A percentile compares a stretch with the other conserved stretches of the same genome.
Evolutionary conservation across 1,140 invertebrate genomes (phyloP).

Genomic region (Drosophila mojavensis): DNA sequence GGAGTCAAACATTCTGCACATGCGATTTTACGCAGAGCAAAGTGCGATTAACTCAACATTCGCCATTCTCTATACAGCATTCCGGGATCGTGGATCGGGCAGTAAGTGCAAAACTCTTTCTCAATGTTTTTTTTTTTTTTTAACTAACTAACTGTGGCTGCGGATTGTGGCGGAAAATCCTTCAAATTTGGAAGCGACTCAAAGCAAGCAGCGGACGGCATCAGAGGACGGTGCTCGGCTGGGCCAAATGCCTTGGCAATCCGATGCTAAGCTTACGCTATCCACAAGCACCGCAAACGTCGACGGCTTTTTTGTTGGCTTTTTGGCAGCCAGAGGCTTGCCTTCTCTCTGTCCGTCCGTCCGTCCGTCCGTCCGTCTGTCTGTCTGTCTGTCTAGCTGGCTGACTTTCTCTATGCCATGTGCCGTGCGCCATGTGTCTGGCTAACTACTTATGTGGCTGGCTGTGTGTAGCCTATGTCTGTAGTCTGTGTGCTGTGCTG

Average conservation of each 20-base stretch:
- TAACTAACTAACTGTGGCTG: conserved; percentile 35
- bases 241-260: conserved; percentile 51
- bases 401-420: background rate
- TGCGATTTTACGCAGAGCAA: conserved; percentile 89
- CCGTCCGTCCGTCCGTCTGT: too few species aligned
- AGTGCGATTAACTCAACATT: conserved; percentile 89
- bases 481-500: conserved; percentile 1
- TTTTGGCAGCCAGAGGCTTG: conserved; percentile 34
- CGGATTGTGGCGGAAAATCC: conserved; percentile 46
- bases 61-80: conserved; percentile 89
- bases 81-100: conserved; percentile 86
- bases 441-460: conserved; percentile 25
- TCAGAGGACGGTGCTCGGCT: conserved; percentile 6
- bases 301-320: conserved; percentile 4
- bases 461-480: background rate
- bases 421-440: conserved; percentile 14
- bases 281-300: conserved; percentile 36
- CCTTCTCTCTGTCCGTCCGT: background rate
- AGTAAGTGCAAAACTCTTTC: conserved; percentile 51
- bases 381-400: background rate
- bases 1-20: conserved; percentile 87
- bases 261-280: conserved; percentile 59
- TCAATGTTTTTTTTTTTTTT: too few species aligned
- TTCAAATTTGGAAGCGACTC: conserved; percentile 48
- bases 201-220: too few species aligned